Base-by-base conservation (phyloP, 2,888 invertebrate genomes). In the Pristionchus arcanus region DNA sequence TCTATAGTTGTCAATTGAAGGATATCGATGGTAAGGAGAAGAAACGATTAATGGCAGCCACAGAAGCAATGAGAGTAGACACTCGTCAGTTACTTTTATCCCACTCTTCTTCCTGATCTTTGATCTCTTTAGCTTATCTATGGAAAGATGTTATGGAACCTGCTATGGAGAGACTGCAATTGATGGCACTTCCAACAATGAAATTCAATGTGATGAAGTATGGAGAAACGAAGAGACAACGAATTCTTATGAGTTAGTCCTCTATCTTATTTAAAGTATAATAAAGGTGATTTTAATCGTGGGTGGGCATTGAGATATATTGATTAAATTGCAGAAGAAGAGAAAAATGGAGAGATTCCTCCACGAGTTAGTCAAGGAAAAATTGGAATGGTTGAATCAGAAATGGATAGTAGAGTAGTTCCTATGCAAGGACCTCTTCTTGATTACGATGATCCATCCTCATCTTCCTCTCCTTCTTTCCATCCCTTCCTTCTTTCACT, bases 111-210 rank as follows among this genome's bases (percentile, higher is more conserved):
- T 84, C 16, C 0, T 66, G 37, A 55, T 84, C 31, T 55, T 55
- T 55, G 42, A 55, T 84, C 53, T 84, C 31, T 84, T 21, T 16
- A 86, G 86, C 86, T 5, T 63, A 37, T 37, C 37, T 66, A 16
- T 86, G 86, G 86, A 86, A 86, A n/a, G 37, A 63, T 31, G 42
- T 86, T 7, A 86, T 86, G 19, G 37, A 63, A 37, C 86, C 37
- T 13, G 37, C 77, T 9, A 77, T 42, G 13, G 37, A 7, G 21
- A 42, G 2, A n/a, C 37, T 77, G 3, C 77, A 77, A 42, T 37
- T 42, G 25, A 42, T 77, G 21, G 21, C 77, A 28, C 42, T 77
- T 21, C 37, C 77, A 25, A 37, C 77, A 25, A 42, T 34, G 25
- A 42, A 77, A 25, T 77, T 77, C 77, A 77, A 42, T 77, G 25